These are phyloP conservation scores for Chrysocyon brachyurus DNA, from an alignment of 2,797 vertebrate genomes.

Conservation along the genomic window DNA sequence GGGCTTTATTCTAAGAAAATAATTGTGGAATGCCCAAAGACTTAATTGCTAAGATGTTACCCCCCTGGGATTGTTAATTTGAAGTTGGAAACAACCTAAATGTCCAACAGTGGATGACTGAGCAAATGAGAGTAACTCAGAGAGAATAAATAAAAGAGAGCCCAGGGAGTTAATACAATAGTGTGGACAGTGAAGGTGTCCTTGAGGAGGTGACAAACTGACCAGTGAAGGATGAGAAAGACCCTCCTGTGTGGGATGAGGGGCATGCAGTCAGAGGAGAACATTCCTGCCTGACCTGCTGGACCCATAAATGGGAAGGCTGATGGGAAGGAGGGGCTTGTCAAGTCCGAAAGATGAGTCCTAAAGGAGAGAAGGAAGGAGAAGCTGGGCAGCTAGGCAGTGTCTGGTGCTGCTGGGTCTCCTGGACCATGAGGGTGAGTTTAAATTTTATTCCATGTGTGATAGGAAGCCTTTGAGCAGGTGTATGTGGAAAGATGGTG, in stretches of 20 bases:
- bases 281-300: background rate
- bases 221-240: background rate
- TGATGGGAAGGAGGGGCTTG: background rate
- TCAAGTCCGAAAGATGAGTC: background rate
- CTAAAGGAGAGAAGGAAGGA: background rate
- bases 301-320: background rate
- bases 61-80: slow-evolving; percentile 29
- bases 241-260: background rate
- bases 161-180: background rate
- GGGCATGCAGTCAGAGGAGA: background rate
- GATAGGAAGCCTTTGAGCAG: background rate
- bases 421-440: background rate
- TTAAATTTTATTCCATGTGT: background rate
- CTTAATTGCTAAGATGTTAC: slow-evolving; percentile 31
- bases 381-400: background rate
- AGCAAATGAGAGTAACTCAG: slow-evolving; percentile 34
- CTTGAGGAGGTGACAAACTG: background rate
- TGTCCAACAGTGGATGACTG: slow-evolving; percentile 13
- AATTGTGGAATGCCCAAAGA: background rate
- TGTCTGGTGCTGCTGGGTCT: background rate
- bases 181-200: background rate
- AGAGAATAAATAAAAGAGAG: background rate
- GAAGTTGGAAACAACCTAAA: slow-evolving; percentile 54
- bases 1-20: slow-evolving; percentile 57
- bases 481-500: background rate